These are phyloP conservation scores for Mormyrops boulengeri DNA, from an alignment of 2,797 vertebrate genomes.

Conservation along the genomic window DNA sequence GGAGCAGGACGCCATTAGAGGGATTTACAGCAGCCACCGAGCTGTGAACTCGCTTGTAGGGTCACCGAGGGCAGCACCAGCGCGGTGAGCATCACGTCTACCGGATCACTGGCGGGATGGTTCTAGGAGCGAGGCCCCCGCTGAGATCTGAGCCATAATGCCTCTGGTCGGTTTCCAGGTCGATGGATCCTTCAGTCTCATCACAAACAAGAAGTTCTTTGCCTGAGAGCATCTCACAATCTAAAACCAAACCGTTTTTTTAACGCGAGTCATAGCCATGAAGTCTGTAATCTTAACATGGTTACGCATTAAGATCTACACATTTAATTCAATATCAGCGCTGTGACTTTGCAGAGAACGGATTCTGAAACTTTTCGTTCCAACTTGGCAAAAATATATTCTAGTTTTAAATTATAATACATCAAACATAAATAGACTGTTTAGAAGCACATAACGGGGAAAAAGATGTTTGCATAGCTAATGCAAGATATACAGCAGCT, in stretches of 20 bases:
- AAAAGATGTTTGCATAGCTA: background rate
- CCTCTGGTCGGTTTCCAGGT: background rate
- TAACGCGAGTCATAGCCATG: background rate
- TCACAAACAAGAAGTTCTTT: background rate
- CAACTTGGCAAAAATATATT: background rate
- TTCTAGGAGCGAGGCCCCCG: background rate
- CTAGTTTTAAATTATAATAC: background rate
- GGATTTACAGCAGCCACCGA: background rate
- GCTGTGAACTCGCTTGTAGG: background rate
- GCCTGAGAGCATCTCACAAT: background rate
- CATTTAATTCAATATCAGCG: background rate
- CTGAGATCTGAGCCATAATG: background rate
- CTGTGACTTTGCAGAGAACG: background rate
- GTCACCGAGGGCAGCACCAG: background rate
- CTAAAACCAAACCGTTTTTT: background rate
- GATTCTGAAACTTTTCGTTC: background rate
- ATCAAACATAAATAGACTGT: background rate
- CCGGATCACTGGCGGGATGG: background rate
- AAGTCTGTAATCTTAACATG: background rate
- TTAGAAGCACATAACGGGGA: background rate
- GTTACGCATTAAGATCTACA: background rate
- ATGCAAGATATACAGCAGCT: background rate
- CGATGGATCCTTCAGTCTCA: background rate
- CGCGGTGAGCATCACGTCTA: background rate
- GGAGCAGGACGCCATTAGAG: background rate